These are phyloP conservation scores for Hedychridium roseum DNA, from an alignment of 2,888 invertebrate genomes.

Conservation along the genomic window DNA sequence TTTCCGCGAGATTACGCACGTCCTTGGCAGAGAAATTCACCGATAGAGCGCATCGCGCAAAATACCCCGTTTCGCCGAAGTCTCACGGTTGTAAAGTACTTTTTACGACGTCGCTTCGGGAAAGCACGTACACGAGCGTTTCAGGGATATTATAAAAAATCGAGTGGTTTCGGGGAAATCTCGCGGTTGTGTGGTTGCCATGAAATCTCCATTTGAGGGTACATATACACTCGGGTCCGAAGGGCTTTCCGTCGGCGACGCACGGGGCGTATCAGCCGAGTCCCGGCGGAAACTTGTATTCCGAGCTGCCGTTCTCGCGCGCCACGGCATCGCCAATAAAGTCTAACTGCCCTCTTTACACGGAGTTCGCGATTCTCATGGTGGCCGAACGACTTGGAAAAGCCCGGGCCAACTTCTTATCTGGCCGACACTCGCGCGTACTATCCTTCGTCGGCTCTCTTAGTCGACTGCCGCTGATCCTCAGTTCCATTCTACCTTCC, in stretches of 20 bases:
- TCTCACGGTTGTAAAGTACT: too few species aligned
- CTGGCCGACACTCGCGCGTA: conserved; percentile 1
- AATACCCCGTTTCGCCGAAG: too few species aligned
- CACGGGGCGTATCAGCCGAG: conserved; percentile 1
- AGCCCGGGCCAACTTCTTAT: conserved; percentile 25
- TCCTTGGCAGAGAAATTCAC: too few species aligned
- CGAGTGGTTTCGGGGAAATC: too few species aligned
- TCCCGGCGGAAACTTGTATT: neutral
- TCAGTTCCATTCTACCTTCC: conserved; percentile 5
- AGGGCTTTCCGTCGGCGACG: conserved; percentile 6
- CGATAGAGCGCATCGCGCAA: too few species aligned
- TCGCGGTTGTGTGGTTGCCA: too few species aligned
- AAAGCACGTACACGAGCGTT: too few species aligned
- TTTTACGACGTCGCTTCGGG: too few species aligned
- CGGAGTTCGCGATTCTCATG: conserved; percentile 40
- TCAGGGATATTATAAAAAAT: too few species aligned
- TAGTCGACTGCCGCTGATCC: neutral
- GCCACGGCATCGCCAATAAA: conserved; percentile 41
- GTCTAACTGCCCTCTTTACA: conserved; percentile 48
- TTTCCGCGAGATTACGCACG: too few species aligned
- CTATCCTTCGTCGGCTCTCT: neutral
- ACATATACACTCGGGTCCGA: too few species aligned
- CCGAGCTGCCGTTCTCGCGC: neutral
- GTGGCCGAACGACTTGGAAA: conserved; percentile 41
- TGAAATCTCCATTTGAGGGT: too few species aligned